A percentile compares a stretch with the other conserved stretches of the same genome.
These are phyloP conservation scores for Bombus balteatus DNA, from an alignment of 1,140 invertebrate species.

Conservation along the genomic window DNA sequence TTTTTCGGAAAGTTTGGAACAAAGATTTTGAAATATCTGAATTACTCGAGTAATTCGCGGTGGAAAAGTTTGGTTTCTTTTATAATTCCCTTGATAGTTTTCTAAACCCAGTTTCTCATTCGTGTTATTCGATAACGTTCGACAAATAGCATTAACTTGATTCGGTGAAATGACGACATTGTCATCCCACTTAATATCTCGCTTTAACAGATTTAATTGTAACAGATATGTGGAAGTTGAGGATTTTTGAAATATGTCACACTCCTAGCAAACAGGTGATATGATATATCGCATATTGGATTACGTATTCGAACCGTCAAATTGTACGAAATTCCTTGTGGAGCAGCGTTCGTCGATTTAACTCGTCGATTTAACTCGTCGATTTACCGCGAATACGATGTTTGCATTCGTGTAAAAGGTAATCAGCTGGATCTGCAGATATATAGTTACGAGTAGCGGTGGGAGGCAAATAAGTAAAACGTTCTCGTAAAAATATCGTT, in stretches of 20 bases:
- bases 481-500: slow-evolving; percentile 55
- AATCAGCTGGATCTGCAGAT: slow-evolving; percentile 22
- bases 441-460: background rate
- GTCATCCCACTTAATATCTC: background rate
- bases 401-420: slow-evolving; percentile 8
- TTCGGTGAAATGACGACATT: background rate
- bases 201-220: background rate
- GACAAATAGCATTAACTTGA: too few species aligned
- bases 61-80: background rate
- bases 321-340: background rate
- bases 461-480: slow-evolving; percentile 50
- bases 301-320: background rate
- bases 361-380: background rate
- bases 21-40: background rate
- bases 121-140: too few species aligned
- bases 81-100: background rate
- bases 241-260: background rate
- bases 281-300: background rate
- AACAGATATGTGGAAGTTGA: background rate
- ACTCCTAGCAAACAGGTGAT: background rate
- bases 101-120: too few species aligned
- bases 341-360: background rate
- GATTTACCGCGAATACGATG: background rate
- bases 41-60: background rate
- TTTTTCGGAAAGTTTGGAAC: background rate